phyloP scores from a whole-genome alignment of 2,113 vertebrate species.

The Diadophis punctatus region DNA sequence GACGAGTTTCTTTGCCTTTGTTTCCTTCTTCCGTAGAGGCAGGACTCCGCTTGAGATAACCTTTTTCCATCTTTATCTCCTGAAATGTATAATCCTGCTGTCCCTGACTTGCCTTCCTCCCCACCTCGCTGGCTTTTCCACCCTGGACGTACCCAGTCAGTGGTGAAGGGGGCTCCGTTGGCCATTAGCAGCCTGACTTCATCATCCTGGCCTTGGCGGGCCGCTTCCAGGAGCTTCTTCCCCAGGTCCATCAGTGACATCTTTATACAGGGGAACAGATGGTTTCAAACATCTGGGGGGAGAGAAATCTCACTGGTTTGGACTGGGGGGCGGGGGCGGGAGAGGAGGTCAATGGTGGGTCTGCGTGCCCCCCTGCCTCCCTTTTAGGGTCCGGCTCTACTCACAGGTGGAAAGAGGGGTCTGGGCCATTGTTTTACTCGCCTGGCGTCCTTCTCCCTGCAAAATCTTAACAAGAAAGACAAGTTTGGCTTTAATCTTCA shows the following conservation, averaged over 20 bases:
- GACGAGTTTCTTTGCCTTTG: neutral
- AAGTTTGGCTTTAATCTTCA: neutral
- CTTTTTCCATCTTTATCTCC: neutral
- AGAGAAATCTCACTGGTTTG: neutral
- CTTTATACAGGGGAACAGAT: conserved; percentile 61
- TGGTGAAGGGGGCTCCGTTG: conserved; percentile 90
- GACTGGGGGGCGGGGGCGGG: neutral
- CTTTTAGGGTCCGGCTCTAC: neutral
- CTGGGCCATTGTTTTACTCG: neutral
- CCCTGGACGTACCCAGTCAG: conserved; percentile 81
- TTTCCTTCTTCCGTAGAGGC: neutral
- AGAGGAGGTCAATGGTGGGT: neutral
- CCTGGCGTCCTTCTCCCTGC: neutral
- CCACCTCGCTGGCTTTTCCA: fast-evolving
- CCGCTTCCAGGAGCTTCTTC: conserved; percentile 89
- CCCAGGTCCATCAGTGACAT: conserved; percentile 93
- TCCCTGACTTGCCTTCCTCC: neutral
- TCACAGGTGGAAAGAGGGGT: neutral
- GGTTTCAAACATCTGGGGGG: conserved; percentile 36
- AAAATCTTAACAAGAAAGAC: neutral
- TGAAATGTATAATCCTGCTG: neutral
- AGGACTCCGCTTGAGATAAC: neutral
- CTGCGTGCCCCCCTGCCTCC: neutral
- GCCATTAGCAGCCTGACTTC: conserved; percentile 89
- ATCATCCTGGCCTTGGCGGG: conserved; percentile 86